Evolutionary conservation across 2,113 vertebrate species (phyloP), one percentile per base, ranked within the genome.

Genomic region (Calyptommatus sinebrachiatus): DNA sequence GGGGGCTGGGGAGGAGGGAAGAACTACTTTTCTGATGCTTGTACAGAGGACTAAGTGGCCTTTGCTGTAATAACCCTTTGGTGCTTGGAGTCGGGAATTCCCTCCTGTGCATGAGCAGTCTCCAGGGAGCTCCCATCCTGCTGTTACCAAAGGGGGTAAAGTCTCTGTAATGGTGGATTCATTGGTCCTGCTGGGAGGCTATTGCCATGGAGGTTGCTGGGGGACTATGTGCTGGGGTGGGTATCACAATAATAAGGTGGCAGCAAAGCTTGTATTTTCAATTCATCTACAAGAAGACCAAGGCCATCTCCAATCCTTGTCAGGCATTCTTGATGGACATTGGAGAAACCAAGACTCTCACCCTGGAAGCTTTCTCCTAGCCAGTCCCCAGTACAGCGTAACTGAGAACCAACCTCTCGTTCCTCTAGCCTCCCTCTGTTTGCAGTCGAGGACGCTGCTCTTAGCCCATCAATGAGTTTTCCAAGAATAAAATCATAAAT

Each of bases 61-160:
- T 93, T 81, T 61, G 90, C 87, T 77, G 82, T 66, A n/a, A 71
- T 61, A 76, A 84, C 89, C 92, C 87, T 89, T 88, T 83, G 90
- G 90, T 90, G 89, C 89, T 90, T 21, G 85, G 72, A 85, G 82
- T 81, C 80, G 62, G 74, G 85, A 84, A 57, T 86, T 87, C 86
- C 88, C 83, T 84, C 86, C 80, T 81, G 2, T 10, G 71, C 66
- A 24, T 68, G 31, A 75, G 77, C 77, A 20, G 70, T 41, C 73
- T 12, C 63, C 6, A 0, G 0, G 53, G 76, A 76, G 77, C 86
- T 76, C 53, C 78, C 7, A 1, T 76, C 86, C 81, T 16, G 73
- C 78, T 46, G 75, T 57, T 2, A 0, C n/a, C 1, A 3, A 5
- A 46, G 73, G 46, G 71, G 68, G 1, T 20, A 3, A 1, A n/a